Conservation (phyloP, 2,888 invertebrate species). For the Drosophila nr. fundita region DNA sequence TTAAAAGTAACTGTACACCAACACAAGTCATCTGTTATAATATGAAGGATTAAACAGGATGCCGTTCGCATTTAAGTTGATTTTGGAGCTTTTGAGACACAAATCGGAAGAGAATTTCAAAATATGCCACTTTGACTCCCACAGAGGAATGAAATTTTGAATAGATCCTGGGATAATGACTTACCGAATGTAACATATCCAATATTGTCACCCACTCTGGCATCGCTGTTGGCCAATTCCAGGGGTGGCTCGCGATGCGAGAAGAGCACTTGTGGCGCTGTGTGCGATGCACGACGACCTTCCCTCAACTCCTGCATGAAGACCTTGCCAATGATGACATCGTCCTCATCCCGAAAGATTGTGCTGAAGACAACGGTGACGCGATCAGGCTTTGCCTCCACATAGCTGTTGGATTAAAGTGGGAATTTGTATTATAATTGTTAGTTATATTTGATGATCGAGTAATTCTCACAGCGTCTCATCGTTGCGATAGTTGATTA, state of each 20-base stretch:
- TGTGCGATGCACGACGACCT: slow-evolving; percentile 97
- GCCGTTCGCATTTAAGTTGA: slow-evolving; percentile 33
- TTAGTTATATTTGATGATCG: rapidly evolving
- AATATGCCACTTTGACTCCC: slow-evolving; percentile 58
- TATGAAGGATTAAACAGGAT: slow-evolving; percentile 34
- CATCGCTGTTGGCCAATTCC: slow-evolving; percentile 97
- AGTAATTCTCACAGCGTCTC: slow-evolving; percentile 94
- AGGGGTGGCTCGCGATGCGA: slow-evolving; percentile 98
- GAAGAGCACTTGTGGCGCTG: slow-evolving; percentile 95
- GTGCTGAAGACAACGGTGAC: slow-evolving; percentile 99
- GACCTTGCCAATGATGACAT: slow-evolving; percentile 99
- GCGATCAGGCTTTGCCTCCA: slow-evolving; percentile 98
- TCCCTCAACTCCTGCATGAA: slow-evolving; percentile 99
- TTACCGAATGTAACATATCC: slow-evolving; percentile 99
- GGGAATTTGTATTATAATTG: background rate
- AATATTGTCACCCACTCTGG: slow-evolving; percentile 97
- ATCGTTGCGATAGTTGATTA: slow-evolving; percentile 99
- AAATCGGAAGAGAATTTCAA: slow-evolving; percentile 2
- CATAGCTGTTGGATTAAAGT: slow-evolving; percentile 89
- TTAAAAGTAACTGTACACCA: slow-evolving; percentile 5
- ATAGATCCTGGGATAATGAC: slow-evolving; percentile 64
- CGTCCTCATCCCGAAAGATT: slow-evolving; percentile 99
- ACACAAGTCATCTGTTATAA: slow-evolving; percentile 54
- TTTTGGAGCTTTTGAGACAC: slow-evolving; percentile 59
- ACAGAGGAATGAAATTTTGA: background rate